A percentile compares a stretch with the other conserved stretches of the same genome.
phyloP scores from a whole-genome alignment of 2,888 invertebrate species.

The Rotaria sp. region DNA sequence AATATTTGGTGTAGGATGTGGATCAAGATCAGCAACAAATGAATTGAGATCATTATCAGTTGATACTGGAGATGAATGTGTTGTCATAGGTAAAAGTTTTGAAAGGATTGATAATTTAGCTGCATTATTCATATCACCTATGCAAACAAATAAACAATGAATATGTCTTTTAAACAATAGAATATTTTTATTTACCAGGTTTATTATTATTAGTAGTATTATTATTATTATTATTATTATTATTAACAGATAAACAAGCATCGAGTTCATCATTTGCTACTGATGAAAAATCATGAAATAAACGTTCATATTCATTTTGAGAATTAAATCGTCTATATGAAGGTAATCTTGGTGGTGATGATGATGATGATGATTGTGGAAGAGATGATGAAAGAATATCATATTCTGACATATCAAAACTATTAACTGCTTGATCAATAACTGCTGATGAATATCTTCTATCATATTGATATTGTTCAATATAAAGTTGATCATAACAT shows the following conservation, averaged over 20 bases:
- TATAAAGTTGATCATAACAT: slow-evolving; percentile 23
- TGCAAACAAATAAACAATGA: background rate
- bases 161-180: background rate
- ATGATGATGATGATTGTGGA: background rate
- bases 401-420: background rate
- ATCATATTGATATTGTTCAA: slow-evolving; percentile 28
- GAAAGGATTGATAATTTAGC: background rate
- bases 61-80: background rate
- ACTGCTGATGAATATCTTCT: background rate
- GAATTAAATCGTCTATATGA: background rate
- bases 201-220: background rate
- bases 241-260: background rate
- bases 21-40: background rate
- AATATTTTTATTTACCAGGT: background rate
- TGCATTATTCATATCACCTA: background rate
- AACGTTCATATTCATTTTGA: slow-evolving; percentile 16
- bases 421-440: slow-evolving; percentile 23
- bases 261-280: background rate
- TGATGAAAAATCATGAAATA: slow-evolving; percentile 11
- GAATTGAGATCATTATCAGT: background rate
- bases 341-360: background rate
- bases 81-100: background rate
- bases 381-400: background rate
- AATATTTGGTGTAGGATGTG: background rate
- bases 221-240: background rate